Conservation (phyloP, 2,888 invertebrate species). For the Eudemis profundana region DNA sequence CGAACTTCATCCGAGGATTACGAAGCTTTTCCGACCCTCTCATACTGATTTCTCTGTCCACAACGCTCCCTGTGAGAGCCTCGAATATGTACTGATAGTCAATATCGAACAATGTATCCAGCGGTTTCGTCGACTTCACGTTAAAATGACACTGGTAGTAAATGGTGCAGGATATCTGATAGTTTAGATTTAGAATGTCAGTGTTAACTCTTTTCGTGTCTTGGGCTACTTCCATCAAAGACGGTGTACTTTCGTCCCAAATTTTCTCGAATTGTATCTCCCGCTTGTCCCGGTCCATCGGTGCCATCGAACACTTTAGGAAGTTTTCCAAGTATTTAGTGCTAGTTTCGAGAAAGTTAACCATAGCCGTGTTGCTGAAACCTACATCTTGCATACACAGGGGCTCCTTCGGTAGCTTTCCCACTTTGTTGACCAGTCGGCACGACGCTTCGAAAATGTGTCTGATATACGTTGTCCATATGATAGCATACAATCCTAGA, state of each 20-base stretch:
- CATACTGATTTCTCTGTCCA: conserved; percentile 84
- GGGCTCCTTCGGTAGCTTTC: conserved; percentile 94
- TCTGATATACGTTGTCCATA: conserved; percentile 96
- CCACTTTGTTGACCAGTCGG: conserved; percentile 91
- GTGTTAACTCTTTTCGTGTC: conserved; percentile 90
- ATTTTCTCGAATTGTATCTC: conserved; percentile 86
- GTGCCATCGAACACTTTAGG: conserved; percentile 69
- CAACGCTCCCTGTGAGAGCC: conserved; percentile 68
- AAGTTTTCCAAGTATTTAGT: conserved; percentile 80
- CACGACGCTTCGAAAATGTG: conserved; percentile 91
- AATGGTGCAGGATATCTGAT: conserved; percentile 90
- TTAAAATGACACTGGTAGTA: conserved; percentile 92
- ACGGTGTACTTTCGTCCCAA: conserved; percentile 88
- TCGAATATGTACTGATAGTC: conserved; percentile 86
- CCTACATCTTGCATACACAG: conserved; percentile 92
- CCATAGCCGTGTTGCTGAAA: conserved; percentile 87
- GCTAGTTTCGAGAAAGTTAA: conserved; percentile 75
- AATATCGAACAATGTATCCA: conserved; percentile 91
- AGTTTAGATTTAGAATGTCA: conserved; percentile 91
- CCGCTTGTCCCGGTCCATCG: conserved; percentile 67
- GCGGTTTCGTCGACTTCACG: conserved; percentile 89
- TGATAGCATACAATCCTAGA: conserved; percentile 92
- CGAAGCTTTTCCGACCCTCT: conserved; percentile 89
- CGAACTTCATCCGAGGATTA: conserved; percentile 88
- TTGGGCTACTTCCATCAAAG: conserved; percentile 91